Evolutionary conservation across 1,140 invertebrate species (phyloP), one percentile per base, ranked within the genome.

Genomic region (Octopus bimaculoides): DNA sequence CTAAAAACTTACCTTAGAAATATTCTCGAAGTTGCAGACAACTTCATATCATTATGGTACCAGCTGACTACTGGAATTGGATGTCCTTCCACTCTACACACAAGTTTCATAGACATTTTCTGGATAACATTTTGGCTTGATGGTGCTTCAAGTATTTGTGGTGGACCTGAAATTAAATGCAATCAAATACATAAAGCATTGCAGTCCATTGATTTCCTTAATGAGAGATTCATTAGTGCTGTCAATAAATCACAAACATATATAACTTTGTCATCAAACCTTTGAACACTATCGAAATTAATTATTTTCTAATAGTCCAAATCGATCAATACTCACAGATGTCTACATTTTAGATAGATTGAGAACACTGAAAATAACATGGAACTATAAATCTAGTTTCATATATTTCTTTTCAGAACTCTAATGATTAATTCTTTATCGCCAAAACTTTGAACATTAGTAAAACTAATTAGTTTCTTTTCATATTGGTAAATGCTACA

Each of bases 131-230:
- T 81, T 17, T 79, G 79, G 73, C 78, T 80, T 4, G 83, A 52
- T 0, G 86, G 87, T 14, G 87, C 85, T 55, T 85, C 79, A 20
- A 84, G 81, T 71, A 89, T 86, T 14, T 84, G 79, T 61, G 88
- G 86, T 10, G 85, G 83, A 74, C 88, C 88, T 88, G 81, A 9
- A 75, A 74, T 41, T 41, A 41, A 41, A 41, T 3, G 26, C 26
- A 41, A 41, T 41, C 52, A 75, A 76, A 54, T 56, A n/a, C 54
- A 77, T 53, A 77, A 55, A 77, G 17, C 52, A n/a, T 73, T 52
- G 17, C 53, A 71, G 52, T n/a, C 1, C n/a, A 14, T 66, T 66
- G 12, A 66, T 66, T 14, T 14, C 61, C n/a, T 66, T 66, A n/a
- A n/a, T 14, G 12, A 74, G 9, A 9, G 4, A 14, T 14, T n/a